Base-by-base conservation (phyloP, 1,140 invertebrate genomes). In the Drosophila gunungcola region DNA sequence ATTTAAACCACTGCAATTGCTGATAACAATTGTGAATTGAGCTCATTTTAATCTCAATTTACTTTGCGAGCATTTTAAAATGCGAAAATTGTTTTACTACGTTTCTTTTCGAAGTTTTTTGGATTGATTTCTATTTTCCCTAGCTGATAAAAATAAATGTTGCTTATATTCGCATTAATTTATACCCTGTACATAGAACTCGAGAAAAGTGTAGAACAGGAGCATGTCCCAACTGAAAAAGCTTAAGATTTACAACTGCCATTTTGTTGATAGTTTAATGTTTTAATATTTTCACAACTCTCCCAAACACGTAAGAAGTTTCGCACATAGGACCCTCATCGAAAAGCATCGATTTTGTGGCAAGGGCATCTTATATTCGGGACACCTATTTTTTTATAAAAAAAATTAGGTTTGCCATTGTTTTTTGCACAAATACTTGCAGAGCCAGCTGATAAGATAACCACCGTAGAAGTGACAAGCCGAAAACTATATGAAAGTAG, bases 391-490 rank as follows among this genome's bases (percentile, higher is more conserved):
- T 49, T 4, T 32, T 42, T 9, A 11, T 29, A 58, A 39, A 49
- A 11, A 11, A 73, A 73, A 73, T 73, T 51, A 29, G 43, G 43
- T 41, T 55, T 62, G 34, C 51, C 16, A n/a, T 29, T 42, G 27
- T 51, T 52, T 74, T 51, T 68, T 60, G 56, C 70, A 62, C 67
- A 70, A 16, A 62, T 61, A 38, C 46, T 29, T 3, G 32, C 29
- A 25, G 41, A 29, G 34, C 11, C 39, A 38, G 27, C 49, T 65
- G 53, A 76, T 76, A 76, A 65, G 72, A 75, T 75, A 75, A 49
- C 13, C 41, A 21, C 16, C 68, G 27, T 62, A 52, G 42, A 69
- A 67, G 41, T 64, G 42, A 32, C 34, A 67, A 64, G 11, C 12
- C 36, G n/a, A 34, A 41, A 11, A 21, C 13, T 21, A 27, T n/a